Percentiles rank a stretch among this genome's conserved stretches.
Evolutionary conservation across 53 echinoderm and acorn worm genomes (phyloP).

Genomic region (Pentamera pediparva): DNA sequence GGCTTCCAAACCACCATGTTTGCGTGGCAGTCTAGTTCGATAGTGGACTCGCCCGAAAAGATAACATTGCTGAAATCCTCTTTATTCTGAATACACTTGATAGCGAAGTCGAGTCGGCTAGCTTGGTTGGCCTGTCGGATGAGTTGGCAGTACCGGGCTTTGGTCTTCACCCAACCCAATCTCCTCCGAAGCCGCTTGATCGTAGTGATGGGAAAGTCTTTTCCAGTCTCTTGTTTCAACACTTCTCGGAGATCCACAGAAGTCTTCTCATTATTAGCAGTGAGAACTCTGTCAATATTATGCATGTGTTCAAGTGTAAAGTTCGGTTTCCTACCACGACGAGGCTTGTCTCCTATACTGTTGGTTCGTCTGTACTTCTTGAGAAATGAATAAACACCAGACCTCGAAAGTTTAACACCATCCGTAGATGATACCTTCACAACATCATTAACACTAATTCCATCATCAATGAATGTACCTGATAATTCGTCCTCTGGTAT

Average conservation of each 20-base stretch:
- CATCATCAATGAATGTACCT: background rate
- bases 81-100: background rate
- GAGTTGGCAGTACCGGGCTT: slow-evolving; percentile 27
- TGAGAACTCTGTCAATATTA: slow-evolving; percentile 23
- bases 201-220: background rate
- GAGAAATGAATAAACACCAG: background rate
- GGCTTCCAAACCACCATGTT: slow-evolving; percentile 33
- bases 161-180: slow-evolving; percentile 14
- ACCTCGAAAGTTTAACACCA: background rate
- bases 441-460: background rate
- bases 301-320: slow-evolving; percentile 12
- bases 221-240: background rate
- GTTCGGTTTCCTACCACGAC: background rate
- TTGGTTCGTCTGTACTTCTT: background rate
- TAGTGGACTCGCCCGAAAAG: slow-evolving; percentile 38
- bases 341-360: background rate
- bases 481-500: background rate
- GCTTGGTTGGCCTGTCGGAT: slow-evolving; percentile 24
- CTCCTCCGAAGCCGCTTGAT: slow-evolving; percentile 1
- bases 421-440: background rate
- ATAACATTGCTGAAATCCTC: slow-evolving; percentile 30
- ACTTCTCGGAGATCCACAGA: background rate
- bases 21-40: slow-evolving; percentile 37
- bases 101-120: slow-evolving; percentile 2
- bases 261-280: slow-evolving; percentile 24